Conservation (phyloP, 2,888 invertebrate genomes). For the Chrysotoxum bicinctum region DNA sequence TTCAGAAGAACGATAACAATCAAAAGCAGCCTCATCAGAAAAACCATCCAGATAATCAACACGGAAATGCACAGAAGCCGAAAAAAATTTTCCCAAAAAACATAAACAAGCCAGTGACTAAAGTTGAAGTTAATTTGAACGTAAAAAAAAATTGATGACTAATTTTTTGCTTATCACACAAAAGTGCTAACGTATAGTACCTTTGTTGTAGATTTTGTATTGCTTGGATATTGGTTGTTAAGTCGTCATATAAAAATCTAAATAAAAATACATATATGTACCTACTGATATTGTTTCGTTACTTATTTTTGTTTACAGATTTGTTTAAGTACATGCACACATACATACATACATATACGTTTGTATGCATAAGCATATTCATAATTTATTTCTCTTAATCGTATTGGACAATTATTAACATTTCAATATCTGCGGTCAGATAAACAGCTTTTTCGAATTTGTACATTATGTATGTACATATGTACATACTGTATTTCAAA, state of each 20-base stretch:
- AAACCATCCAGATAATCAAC: conserved; percentile 2
- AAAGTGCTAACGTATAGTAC: not conserved
- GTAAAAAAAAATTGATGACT: conserved; percentile 3
- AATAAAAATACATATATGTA: not conserved
- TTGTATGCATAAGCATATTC: too few species aligned
- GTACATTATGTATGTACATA: too few species aligned
- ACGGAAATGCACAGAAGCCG: not conserved
- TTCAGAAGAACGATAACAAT: conserved; percentile 13
- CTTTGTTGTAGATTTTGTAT: not conserved
- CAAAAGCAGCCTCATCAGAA: not conserved
- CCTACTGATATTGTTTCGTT: too few species aligned
- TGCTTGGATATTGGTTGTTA: not conserved
- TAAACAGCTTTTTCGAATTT: too few species aligned
- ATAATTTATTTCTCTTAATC: too few species aligned
- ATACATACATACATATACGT: too few species aligned
- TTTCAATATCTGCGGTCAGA: too few species aligned
- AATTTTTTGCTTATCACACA: not conserved
- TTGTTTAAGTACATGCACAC: too few species aligned
- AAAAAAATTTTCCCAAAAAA: conserved; percentile 37
- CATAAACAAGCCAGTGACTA: conserved; percentile 21
- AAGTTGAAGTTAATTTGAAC: conserved; percentile 40
- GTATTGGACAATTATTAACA: too few species aligned
- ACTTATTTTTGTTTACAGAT: too few species aligned
- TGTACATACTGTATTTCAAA: too few species aligned
- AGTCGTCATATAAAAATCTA: not conserved